Conservation (phyloP, 2,888 invertebrate species). For the Eremobia ochroleuca region DNA sequence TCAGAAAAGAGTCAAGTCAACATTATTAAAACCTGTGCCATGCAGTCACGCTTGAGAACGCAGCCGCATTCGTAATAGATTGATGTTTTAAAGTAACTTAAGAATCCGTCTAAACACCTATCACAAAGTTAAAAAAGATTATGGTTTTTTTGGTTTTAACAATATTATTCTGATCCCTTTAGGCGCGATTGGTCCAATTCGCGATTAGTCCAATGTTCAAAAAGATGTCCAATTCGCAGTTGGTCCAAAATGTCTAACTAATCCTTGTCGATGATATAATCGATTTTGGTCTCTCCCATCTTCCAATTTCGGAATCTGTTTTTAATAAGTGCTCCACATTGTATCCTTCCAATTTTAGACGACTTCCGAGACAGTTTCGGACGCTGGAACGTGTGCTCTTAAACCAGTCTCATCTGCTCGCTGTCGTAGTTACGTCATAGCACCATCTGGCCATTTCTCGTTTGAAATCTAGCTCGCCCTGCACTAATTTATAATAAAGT, state of each 20-base stretch:
- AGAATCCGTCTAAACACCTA: not conserved
- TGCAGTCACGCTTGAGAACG: not conserved
- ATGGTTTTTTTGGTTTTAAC: not conserved
- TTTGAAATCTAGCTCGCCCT: slow-evolving; percentile 48
- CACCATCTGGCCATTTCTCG: slow-evolving; percentile 37
- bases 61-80: not conserved
- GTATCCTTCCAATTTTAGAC: not conserved
- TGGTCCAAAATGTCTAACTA: too few species aligned
- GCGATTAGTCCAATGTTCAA: too few species aligned
- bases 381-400: not conserved
- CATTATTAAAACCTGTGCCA: not conserved
- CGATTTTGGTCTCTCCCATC: not conserved
- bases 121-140: not conserved
- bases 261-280: not conserved
- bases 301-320: not conserved
- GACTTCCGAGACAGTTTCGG: not conserved
- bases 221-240: too few species aligned
- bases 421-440: slow-evolving; percentile 12
- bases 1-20: not conserved
- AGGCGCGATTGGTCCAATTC: too few species aligned
- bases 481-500: slow-evolving; percentile 45
- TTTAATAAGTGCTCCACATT: not conserved
- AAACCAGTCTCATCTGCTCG: slow-evolving; percentile 26
- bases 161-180: not conserved
- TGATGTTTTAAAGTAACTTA: not conserved